phyloP scores from a whole-genome alignment of 1,140 invertebrate genomes.

The Dinothrombium tinctorium region DNA sequence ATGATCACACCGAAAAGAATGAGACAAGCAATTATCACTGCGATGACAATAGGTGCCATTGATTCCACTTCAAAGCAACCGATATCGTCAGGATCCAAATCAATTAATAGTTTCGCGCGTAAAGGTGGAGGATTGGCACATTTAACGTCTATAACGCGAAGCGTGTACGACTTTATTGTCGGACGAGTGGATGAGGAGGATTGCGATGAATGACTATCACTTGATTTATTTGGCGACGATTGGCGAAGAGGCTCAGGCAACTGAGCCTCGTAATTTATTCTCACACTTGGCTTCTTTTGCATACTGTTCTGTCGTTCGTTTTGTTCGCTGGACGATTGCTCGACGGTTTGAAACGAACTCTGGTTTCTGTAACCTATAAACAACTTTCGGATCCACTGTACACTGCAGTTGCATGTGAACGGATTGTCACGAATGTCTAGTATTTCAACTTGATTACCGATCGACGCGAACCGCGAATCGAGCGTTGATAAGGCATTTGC shows the following conservation, averaged over 20 bases:
- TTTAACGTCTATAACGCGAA: not conserved
- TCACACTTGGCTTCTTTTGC: no score
- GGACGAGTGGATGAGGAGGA: not conserved
- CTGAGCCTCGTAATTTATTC: no score
- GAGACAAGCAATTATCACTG: not conserved
- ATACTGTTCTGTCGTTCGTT: not conserved
- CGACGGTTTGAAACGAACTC: not conserved
- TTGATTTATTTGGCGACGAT: no score
- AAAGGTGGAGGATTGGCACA: not conserved
- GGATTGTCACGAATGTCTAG: constrained; percentile 1
- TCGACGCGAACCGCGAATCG: not conserved
- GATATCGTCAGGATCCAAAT: not conserved
- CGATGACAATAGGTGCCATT: constrained; percentile 1
- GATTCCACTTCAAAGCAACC: constrained; percentile 1
- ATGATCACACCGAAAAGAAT: not conserved
- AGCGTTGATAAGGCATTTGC: not conserved
- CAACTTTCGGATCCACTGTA: constrained; percentile 3
- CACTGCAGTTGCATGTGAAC: constrained; percentile 2
- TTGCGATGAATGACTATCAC: no score
- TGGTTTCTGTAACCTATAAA: not conserved
- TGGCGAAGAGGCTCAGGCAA: no score
- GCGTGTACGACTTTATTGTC: not conserved
- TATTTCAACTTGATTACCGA: not conserved
- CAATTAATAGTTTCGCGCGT: not conserved
- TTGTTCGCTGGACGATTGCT: not conserved